Conservation (phyloP, 2,888 invertebrate genomes). For the Aspidapion aeneum region DNA sequence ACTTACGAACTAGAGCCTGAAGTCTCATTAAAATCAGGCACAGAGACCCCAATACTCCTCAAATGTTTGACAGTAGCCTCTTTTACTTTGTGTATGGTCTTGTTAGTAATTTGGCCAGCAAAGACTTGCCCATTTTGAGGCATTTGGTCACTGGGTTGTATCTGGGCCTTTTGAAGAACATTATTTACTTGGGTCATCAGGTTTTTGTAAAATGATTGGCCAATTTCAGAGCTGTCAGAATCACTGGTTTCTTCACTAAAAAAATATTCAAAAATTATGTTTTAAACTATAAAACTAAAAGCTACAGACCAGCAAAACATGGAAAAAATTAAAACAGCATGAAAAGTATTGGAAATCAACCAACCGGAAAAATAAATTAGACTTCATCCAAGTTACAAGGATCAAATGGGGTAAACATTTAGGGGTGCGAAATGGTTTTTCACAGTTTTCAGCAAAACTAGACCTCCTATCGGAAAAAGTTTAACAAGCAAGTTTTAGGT, state of each 20-base stretch:
- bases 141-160: slow-evolving; percentile 29
- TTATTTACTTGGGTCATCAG: slow-evolving; percentile 62
- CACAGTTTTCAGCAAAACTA: no score
- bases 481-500: no score
- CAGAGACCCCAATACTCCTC: slow-evolving; percentile 41
- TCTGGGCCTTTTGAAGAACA: slow-evolving; percentile 49
- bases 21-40: slow-evolving; percentile 33
- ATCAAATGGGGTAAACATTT: no score
- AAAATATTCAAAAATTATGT: no score
- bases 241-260: slow-evolving; percentile 50
- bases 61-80: slow-evolving; percentile 45
- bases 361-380: no score
- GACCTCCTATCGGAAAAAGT: no score
- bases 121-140: slow-evolving; percentile 5
- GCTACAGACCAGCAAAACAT: no score
- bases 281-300: no score
- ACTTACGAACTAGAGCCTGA: slow-evolving; percentile 11
- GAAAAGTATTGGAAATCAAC: no score
- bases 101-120: slow-evolving; percentile 23
- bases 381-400: no score
- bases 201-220: slow-evolving; percentile 70
- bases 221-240: slow-evolving; percentile 52
- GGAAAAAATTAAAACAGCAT: no score
- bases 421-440: no score
- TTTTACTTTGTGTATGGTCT: slow-evolving; percentile 41